Evolutionary conservation across 2,888 invertebrate species (phyloP), one percentile per base, ranked within the genome.

Genomic region (Heterodera filipjevi): DNA sequence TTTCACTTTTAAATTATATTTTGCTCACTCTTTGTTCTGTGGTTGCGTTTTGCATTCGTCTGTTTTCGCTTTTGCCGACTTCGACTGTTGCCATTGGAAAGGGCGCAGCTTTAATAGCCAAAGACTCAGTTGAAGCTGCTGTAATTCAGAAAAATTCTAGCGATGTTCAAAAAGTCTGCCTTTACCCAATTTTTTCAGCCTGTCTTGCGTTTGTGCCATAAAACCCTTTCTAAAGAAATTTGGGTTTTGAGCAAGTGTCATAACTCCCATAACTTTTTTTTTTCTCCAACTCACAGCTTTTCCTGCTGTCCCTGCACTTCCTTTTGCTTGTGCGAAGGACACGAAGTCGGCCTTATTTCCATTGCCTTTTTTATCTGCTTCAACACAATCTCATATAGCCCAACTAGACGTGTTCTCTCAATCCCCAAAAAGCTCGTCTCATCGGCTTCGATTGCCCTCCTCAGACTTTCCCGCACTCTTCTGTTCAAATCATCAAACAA

Each of bases 371-470:
- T 32, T n/a, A 79, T 27, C 32, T 79, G 66, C 14, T 78, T 59
- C n/a, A 79, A 53, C 30, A 68, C 79, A 27, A 32, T 39, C 59
- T 71, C 30, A 22, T 79, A 79, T 16, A 53, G 39, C 14, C 35
- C 44, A 10, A 79, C 53, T 27, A 71, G 59, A 19, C 46, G 53
- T 22, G 53, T 19, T 49, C 68, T 79, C 19, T 49, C 33, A 22
- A 53, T 22, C 27, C 35, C 72, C 46, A 16, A 64, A 53, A 33
- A 64, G 70, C 79, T 76, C 49, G 77, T 68, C 44, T 79, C 79
- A 35, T 79, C 79, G 14, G 76, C 79, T 22, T 71, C 71, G 30
- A 79, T 44, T 6, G 79, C 79, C 8, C 78, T 70, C 10, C n/a
- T 22, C 6, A 79, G 27, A 39, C 70, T 53, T 39, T 78, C 44